Percentiles rank a stretch among this genome's conserved stretches.
Evolutionary conservation across 2,113 vertebrate species (phyloP).

Genomic region (Bostrychus sinensis): DNA sequence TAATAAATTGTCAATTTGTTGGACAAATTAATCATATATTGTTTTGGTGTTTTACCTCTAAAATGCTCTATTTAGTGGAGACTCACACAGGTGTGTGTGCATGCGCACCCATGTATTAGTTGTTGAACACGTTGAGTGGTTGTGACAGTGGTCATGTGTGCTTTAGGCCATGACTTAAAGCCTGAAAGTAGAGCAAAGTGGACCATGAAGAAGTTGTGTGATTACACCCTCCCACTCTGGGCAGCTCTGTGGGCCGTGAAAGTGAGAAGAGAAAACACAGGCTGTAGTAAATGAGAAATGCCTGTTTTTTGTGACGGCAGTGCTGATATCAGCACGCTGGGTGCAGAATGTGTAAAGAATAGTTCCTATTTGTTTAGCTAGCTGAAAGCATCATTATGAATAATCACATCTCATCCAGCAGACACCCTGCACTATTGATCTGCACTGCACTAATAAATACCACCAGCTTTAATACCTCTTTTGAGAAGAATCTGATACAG

Average conservation of each 20-base stretch:
- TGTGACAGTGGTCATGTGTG: slow-evolving; percentile 38
- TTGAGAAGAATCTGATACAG: slow-evolving; percentile 6
- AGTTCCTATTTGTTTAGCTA: slow-evolving; percentile 56
- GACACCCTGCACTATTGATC: slow-evolving; percentile 49
- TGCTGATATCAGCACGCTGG: slow-evolving; percentile 67
- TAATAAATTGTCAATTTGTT: neutral
- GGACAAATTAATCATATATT: neutral
- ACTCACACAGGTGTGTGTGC: neutral
- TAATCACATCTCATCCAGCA: slow-evolving; percentile 45
- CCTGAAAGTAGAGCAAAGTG: slow-evolving; percentile 61
- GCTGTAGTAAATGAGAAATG: slow-evolving; percentile 68
- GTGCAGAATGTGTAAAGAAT: slow-evolving; percentile 58
- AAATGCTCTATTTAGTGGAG: neutral
- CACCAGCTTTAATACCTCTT: slow-evolving; percentile 25
- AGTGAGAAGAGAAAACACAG: slow-evolving; percentile 61
- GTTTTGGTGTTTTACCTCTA: neutral
- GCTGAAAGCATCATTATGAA: slow-evolving; percentile 52
- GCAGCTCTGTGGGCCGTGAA: slow-evolving; percentile 68
- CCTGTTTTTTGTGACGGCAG: slow-evolving; percentile 29
- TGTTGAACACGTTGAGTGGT: slow-evolving; percentile 16
- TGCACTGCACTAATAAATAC: slow-evolving; percentile 23
- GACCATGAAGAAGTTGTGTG: slow-evolving; percentile 66
- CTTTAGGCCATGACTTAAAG: slow-evolving; percentile 45
- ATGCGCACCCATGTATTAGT: neutral
- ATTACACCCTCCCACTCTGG: slow-evolving; percentile 43